Base-by-base conservation (phyloP, 1,140 invertebrate species). In the Brachionus manjavacas region DNA sequence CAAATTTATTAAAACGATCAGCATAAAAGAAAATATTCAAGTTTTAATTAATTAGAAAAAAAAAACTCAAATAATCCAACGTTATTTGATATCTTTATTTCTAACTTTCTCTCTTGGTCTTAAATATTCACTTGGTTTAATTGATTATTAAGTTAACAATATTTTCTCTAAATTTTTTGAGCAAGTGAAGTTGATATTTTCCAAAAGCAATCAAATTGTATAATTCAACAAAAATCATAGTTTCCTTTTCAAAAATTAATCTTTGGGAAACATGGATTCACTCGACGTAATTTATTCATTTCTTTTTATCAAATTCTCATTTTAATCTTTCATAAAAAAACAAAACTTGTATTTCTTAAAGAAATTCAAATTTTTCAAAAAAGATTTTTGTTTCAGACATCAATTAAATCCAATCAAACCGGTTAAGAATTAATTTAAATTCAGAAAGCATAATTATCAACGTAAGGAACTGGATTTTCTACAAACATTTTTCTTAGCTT, bases 71-170 rank as follows among this genome's bases (percentile, higher is more conserved):
- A 72, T 39, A 72, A 41, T 39, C 68, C 31, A 72, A 7, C 31
- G 68, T 72, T 72, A 72, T 72, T 39, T 72, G 68, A 72, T 72
- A 72, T 72, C 68, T 72, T 72, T 72, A 72, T 72, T 72, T 68
- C 66, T 68, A 31, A 16, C 66, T 68, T 68, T 68, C 66, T 68
- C 31, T 68, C 66, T 16, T 68, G 25, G 25, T 68, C 66, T 68
- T 68, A 72, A 72, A 72, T 72, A 72, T 72, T 72, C 35, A 41
- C 68, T 20, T 60, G 68, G 9, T 41, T 72, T 72, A 72, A 72
- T 72, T 72, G 39, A 72, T 72, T 72, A 72, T 72, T 72, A 72
- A 72, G 68, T 72, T 72, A 72, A 72, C 12, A 41, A 72, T 72
- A 72, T 72, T 35, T 35, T 41, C 16, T 16, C 31, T 14, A 41